Percentiles rank a stretch among this genome's conserved stretches.
These are phyloP conservation scores for Parazoanthus swiftii DNA, from an alignment of 92 coral and sea anemone genomes.

Conservation along the genomic window DNA sequence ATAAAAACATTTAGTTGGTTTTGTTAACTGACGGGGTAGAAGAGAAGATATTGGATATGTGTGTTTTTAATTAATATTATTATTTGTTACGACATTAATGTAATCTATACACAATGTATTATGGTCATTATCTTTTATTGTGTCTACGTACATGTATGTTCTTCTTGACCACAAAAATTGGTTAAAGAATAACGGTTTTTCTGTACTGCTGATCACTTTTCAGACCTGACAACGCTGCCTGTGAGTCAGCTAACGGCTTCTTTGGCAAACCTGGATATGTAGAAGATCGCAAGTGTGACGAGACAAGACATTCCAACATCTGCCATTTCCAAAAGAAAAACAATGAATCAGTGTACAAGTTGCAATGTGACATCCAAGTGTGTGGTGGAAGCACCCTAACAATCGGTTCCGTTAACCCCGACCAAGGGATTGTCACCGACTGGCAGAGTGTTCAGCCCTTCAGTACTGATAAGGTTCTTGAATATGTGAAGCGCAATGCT, in stretches of 20 bases:
- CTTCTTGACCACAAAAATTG: neutral
- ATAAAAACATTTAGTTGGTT: no score
- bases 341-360: neutral
- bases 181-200: no score
- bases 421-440: constrained; percentile 32
- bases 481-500: constrained; percentile 43
- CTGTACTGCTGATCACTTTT: neutral
- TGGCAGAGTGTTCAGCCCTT: constrained; percentile 30
- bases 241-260: constrained; percentile 17
- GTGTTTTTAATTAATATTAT: no score
- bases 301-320: constrained; percentile 13
- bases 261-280: constrained; percentile 27
- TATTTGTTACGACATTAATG: no score
- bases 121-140: neutral
- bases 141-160: no score
- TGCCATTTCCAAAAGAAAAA: constrained; percentile 10
- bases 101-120: neutral
- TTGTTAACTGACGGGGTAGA: no score
- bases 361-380: constrained; percentile 20
- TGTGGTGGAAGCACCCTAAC: constrained; percentile 28
- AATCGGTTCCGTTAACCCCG: constrained; percentile 29
- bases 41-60: no score
- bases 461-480: constrained; percentile 21
- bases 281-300: constrained; percentile 34
- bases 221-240: constrained; percentile 20